A percentile compares a stretch with the other conserved stretches of the same genome.
Evolutionary conservation across 2,888 invertebrate species (phyloP).

Genomic region (Orthonychiurus folsomi): DNA sequence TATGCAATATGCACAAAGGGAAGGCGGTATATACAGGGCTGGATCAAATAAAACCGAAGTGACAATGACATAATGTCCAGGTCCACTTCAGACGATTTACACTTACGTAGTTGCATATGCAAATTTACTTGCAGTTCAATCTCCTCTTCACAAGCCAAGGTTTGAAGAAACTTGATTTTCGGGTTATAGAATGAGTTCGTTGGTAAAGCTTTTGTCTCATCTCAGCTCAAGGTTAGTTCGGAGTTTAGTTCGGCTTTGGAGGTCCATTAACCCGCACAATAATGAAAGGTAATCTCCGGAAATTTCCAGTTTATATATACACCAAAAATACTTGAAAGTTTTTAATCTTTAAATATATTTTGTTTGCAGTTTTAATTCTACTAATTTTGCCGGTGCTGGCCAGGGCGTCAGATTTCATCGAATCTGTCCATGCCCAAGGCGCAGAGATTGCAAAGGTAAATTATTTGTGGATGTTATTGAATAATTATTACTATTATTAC

Average conservation of each 20-base stretch:
- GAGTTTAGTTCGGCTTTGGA: background rate
- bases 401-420: slow-evolving; percentile 8
- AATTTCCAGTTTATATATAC: no score
- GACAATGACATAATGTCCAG: no score
- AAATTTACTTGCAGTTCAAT: slow-evolving; percentile 1
- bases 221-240: background rate
- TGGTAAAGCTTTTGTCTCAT: background rate
- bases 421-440: slow-evolving; percentile 12
- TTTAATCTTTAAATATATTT: no score
- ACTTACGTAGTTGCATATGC: no score
- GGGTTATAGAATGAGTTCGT: background rate
- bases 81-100: no score
- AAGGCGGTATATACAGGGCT: no score
- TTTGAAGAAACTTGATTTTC: background rate
- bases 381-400: background rate
- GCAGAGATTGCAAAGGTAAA: slow-evolving; percentile 10
- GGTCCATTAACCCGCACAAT: background rate
- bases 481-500: no score
- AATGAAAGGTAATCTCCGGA: slow-evolving; percentile 1
- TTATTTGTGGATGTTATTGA: background rate
- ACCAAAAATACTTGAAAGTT: no score
- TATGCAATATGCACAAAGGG: no score
- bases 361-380: background rate
- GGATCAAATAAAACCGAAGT: no score
- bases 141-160: background rate